Conservation (phyloP, 1,140 invertebrate genomes). For the Ephestia elutella region DNA sequence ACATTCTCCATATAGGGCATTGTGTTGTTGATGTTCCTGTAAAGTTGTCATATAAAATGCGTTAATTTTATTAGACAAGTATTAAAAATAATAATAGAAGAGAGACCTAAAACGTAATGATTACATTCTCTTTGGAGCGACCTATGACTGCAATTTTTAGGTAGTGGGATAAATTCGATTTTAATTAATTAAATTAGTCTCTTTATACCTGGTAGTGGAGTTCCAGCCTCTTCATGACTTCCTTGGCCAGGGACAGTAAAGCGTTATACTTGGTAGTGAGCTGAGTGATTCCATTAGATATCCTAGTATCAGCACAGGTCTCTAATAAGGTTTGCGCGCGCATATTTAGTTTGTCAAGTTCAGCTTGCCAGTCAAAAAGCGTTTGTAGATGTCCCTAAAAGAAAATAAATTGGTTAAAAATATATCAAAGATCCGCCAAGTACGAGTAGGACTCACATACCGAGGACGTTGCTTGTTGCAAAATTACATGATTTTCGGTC, state of each 20-base stretch:
- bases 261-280: constrained; percentile 96
- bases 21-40: constrained; percentile 91
- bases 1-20: constrained; percentile 91
- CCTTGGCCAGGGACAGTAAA: constrained; percentile 92
- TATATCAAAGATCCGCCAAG: no score
- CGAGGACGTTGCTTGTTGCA: no score
- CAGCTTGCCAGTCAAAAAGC: constrained; percentile 94
- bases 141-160: no score
- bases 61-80: no score
- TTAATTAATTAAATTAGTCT: no score
- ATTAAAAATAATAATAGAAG: no score
- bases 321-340: constrained; percentile 91
- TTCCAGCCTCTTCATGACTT: constrained; percentile 92
- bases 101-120: no score
- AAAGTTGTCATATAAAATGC: constrained; percentile 3
- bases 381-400: constrained; percentile 85
- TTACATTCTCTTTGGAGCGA: no score
- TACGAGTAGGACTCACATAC: no score
- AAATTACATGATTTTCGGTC: no score
- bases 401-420: constrained; percentile 12
- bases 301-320: constrained; percentile 93
- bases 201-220: constrained; percentile 86
- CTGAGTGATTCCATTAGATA: constrained; percentile 95
- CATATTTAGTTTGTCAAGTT: constrained; percentile 93
- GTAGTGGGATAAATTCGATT: no score